Evolutionary conservation across 2,797 vertebrate genomes (phyloP), one percentile per base, ranked within the genome.

Genomic region (Characodon lateralis): DNA sequence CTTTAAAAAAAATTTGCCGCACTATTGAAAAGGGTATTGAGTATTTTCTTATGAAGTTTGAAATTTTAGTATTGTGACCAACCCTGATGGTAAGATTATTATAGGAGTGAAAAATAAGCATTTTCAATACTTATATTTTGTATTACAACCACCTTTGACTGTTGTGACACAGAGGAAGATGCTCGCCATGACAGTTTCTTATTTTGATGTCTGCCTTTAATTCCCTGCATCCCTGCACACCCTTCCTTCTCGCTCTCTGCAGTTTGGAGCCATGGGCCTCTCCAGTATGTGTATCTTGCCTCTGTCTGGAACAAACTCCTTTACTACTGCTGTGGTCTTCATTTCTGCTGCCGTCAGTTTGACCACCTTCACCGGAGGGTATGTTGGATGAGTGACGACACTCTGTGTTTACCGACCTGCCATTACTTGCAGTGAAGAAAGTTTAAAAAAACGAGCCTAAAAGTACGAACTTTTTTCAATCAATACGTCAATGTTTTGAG

Each of bases 341-440:
- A 88, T 97, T 0, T 97, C 97, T 0, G 91, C 89, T 14, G 93
- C 95, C 0, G 84, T 98, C 0, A 94, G 96, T 6, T 84, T 97
- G 0, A 92, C 95, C 80, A 97, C 97, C 51, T 98, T 99, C 76
- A 95, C 95, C 87, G 96, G 96, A 91, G 93, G 98, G 98, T 95
- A 59, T 1, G 85, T 85, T 41, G 0, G 0, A 63, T 35, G 18
- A 35, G 2, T 3, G 1, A 10, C 3, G 35, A 59, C 46, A 0
- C 18, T 53, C 43, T 8, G 10, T 16, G 28, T 61, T 35, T 61
- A 61, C 28, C 61, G 12, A 58, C 14, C 28, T 76, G 24, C 12
- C 48, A n/a, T 24, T 48, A 28, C 26, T 20, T 76, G 1, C 35
- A n/a, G 13, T 39, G 7, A 24, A 24, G 12, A n/a, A n/a, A n/a